Conservation (phyloP, 2,888 invertebrate species). For the Acrobasis repandana region DNA sequence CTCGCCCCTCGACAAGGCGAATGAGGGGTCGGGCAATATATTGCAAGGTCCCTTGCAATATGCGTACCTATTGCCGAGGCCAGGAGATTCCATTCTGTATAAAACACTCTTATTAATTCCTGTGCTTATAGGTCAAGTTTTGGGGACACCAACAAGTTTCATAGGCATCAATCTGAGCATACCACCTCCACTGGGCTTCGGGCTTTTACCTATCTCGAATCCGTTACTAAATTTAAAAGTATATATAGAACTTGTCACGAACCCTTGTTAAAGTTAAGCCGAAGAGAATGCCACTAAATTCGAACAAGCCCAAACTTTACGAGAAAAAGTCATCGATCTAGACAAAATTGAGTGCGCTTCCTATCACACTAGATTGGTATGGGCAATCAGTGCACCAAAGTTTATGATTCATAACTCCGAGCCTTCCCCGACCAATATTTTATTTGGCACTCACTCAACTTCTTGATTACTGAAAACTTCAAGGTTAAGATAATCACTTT, state of each 20-base stretch:
- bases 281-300: not conserved
- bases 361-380: conserved; percentile 4
- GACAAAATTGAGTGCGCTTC: not conserved
- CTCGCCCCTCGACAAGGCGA: too few species aligned
- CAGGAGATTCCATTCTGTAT: too few species aligned
- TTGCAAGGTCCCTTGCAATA: too few species aligned
- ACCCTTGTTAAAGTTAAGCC: not conserved
- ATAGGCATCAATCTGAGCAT: too few species aligned
- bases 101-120: too few species aligned
- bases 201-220: too few species aligned
- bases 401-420: conserved; percentile 47
- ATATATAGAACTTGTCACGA: not conserved
- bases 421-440: conserved; percentile 56
- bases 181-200: too few species aligned
- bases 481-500: conserved; percentile 47
- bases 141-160: too few species aligned
- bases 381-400: conserved; percentile 30
- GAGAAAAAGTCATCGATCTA: not conserved
- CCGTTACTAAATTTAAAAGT: too few species aligned
- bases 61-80: too few species aligned
- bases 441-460: conserved; percentile 63
- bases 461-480: conserved; percentile 43
- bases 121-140: too few species aligned
- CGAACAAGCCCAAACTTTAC: not conserved
- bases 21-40: too few species aligned